Percentiles rank a stretch among this genome's conserved stretches.
Evolutionary conservation across 2,113 vertebrate genomes (phyloP).

Genomic region (Labeo catla): DNA sequence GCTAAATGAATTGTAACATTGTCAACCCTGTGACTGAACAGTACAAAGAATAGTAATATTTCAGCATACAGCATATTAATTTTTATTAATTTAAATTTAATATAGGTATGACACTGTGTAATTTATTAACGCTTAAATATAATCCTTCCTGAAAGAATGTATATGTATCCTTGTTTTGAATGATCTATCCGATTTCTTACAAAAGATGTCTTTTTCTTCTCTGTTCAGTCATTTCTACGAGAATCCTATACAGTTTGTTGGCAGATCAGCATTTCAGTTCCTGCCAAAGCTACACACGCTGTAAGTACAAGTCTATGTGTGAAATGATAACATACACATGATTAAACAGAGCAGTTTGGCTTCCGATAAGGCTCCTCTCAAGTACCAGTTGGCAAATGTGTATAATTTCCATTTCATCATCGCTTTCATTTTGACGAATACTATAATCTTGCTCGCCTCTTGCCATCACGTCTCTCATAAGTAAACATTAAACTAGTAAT

Average conservation of each 20-base stretch:
- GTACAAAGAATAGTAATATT: not conserved
- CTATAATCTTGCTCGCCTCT: slow-evolving; percentile 30
- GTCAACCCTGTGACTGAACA: not conserved
- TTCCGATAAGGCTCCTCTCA: slow-evolving; percentile 22
- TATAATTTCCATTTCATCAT: slow-evolving; percentile 40
- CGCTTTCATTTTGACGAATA: slow-evolving; percentile 24
- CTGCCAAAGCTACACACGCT: slow-evolving; percentile 93
- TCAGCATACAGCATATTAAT: not conserved
- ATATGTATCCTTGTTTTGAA: not conserved
- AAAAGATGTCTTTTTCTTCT: slow-evolving; percentile 19
- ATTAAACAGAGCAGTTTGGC: slow-evolving; percentile 27
- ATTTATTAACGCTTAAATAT: not conserved
- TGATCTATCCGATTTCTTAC: not conserved
- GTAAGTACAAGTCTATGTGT: slow-evolving; percentile 78
- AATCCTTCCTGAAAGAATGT: not conserved
- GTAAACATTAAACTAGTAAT: slow-evolving; percentile 38
- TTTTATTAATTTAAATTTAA: not conserved
- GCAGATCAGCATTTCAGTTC: slow-evolving; percentile 92
- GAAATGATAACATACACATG: slow-evolving; percentile 16
- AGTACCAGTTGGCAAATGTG: slow-evolving; percentile 28
- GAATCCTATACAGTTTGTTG: slow-evolving; percentile 97
- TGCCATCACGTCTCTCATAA: slow-evolving; percentile 22
- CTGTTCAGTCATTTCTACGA: slow-evolving; percentile 90
- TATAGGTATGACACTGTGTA: not conserved
- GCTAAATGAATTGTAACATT: not conserved